Percentiles rank a stretch among this genome's conserved stretches.
Conservation (phyloP, 30 jellyfish, hydroid and myxozoan species). For the Hydractinia symbiolongicarpus region DNA sequence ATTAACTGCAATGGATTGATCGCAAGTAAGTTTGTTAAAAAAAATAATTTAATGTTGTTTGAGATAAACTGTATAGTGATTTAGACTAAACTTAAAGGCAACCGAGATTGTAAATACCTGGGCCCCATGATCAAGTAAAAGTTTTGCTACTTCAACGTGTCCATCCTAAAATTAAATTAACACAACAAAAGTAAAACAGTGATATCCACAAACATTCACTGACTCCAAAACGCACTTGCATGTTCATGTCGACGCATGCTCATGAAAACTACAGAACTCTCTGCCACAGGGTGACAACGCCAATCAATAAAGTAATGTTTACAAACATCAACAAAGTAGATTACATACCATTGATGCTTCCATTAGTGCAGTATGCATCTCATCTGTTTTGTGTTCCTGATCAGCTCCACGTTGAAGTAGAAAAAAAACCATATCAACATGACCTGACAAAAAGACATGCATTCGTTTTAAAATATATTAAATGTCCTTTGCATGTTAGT, state of each 20-base stretch:
- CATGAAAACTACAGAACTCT: background rate
- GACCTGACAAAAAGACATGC: constrained; percentile 40
- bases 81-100: background rate
- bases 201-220: background rate
- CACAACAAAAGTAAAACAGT: background rate
- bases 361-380: constrained; percentile 98
- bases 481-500: background rate
- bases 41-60: no score
- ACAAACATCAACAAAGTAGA: background rate
- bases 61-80: no score
- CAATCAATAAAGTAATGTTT: background rate
- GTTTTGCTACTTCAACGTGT: constrained; percentile 93
- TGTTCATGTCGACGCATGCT: no score
- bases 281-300: background rate
- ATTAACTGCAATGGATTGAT: background rate
- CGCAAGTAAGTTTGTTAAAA: no score
- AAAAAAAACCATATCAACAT: constrained; percentile 85
- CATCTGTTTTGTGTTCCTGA: constrained; percentile 97
- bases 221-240: no score
- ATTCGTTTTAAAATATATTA: background rate
- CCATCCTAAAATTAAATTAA: constrained; percentile 73
- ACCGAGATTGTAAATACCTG: constrained; percentile 48
- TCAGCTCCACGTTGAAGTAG: constrained; percentile 94
- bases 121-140: constrained; percentile 92
- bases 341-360: constrained; percentile 90